phyloP scores from a whole-genome alignment of 2,888 invertebrate species.

The Lithophane ornitopus region DNA sequence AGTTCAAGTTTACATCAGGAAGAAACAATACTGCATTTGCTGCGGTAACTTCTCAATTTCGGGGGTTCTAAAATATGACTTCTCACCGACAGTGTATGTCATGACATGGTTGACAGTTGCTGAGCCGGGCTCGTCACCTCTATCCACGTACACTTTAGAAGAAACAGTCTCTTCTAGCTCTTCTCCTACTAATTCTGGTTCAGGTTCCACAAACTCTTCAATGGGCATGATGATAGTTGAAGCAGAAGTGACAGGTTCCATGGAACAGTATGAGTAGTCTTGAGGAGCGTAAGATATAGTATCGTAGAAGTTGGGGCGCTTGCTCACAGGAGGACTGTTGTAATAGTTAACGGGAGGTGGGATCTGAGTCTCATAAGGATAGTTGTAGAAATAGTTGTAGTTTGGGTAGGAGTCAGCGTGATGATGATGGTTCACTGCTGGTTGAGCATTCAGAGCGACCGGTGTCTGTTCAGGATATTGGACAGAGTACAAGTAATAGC shows the following conservation, averaged over 20 bases:
- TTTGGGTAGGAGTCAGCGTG: conserved; percentile 66
- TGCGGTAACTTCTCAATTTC: conserved; percentile 83
- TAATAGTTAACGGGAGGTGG: conserved; percentile 73
- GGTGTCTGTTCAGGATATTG: conserved; percentile 64
- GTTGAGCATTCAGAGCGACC: conserved; percentile 33
- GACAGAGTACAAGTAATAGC: conserved; percentile 68
- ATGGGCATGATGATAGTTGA: conserved; percentile 67
- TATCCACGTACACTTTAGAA: conserved; percentile 82
- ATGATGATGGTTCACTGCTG: conserved; percentile 64
- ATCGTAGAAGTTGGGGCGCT: conserved; percentile 81
- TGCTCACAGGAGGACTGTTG: conserved; percentile 73
- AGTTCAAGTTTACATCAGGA: conserved; percentile 74
- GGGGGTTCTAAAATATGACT: conserved; percentile 83
- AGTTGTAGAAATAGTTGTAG: conserved; percentile 72
- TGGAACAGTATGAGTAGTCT: conserved; percentile 75
- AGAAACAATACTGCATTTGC: conserved; percentile 86
- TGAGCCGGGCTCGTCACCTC: conserved; percentile 82
- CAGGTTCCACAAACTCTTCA: conserved; percentile 75
- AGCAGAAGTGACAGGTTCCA: conserved; percentile 77
- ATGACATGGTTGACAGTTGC: conserved; percentile 85
- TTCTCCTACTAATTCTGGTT: conserved; percentile 83
- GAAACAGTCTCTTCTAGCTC: conserved; percentile 85
- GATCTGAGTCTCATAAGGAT: conserved; percentile 78
- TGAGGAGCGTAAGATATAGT: conserved; percentile 76
- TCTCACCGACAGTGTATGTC: conserved; percentile 85